These are phyloP conservation scores for Linnaemya tessellans DNA, from an alignment of 2,888 invertebrate genomes.

Conservation along the genomic window DNA sequence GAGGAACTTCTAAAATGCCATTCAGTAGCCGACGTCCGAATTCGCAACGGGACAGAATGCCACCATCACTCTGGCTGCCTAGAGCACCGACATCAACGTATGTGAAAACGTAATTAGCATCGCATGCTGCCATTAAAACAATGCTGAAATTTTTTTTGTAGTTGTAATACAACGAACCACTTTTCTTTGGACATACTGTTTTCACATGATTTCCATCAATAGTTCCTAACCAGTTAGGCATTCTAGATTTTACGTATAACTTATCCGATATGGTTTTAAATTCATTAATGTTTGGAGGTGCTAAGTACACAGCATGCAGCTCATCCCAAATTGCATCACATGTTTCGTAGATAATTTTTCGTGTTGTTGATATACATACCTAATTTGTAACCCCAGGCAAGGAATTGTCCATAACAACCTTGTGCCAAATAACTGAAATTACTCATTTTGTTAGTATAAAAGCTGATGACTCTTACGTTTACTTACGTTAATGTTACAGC, in stretches of 20 bases:
- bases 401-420: slow-evolving; percentile 8
- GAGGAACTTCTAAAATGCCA: not conserved
- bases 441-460: not conserved
- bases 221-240: slow-evolving; percentile 8
- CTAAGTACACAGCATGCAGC: no score
- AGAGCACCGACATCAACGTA: not conserved
- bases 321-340: no score
- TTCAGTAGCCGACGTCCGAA: not conserved
- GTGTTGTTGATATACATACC: not conserved
- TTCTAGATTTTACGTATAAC: not conserved
- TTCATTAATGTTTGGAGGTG: no score
- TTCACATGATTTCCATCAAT: not conserved
- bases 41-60: not conserved
- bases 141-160: no score
- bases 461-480: not conserved
- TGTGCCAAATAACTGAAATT: not conserved
- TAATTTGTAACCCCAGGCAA: no score
- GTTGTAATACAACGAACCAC: no score
- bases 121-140: not conserved
- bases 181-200: no score
- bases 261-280: not conserved
- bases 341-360: slow-evolving; percentile 10
- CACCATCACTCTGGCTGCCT: not conserved
- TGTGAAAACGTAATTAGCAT: not conserved
- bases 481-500: not conserved